Percentiles rank a stretch among this genome's conserved stretches.
phyloP scores from a whole-genome alignment of 2,113 vertebrate genomes.

The Psammodynastes pulverulentus region DNA sequence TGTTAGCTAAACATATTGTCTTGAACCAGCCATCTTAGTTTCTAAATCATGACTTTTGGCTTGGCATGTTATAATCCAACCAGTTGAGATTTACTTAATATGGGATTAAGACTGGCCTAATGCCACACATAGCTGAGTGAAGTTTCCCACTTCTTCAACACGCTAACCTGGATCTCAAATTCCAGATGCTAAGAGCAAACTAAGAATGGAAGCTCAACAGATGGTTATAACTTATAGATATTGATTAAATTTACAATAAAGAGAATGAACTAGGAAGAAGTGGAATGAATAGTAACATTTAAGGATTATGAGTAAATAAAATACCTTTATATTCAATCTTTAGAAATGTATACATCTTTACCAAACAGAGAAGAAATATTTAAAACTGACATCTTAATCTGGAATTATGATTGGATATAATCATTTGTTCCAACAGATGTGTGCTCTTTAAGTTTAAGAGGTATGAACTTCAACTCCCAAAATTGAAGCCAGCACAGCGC shows the following conservation, averaged over 20 bases:
- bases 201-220: not conserved
- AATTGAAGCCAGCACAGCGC: too few relatives aligned
- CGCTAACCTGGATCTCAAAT: not conserved
- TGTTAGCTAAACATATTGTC: not conserved
- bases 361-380: not conserved
- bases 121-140: not conserved
- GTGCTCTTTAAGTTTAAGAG: not conserved
- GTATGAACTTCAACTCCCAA: not conserved
- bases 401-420: not conserved
- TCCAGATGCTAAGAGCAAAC: not conserved
- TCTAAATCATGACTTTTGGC: not conserved
- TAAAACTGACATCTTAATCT: not conserved
- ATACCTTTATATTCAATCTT: not conserved
- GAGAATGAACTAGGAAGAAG: not conserved
- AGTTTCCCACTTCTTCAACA: not conserved
- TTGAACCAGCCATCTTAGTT: not conserved
- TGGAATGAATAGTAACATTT: not conserved
- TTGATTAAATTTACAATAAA: not conserved
- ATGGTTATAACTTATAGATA: not conserved
- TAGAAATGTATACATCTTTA: not conserved
- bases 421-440: not conserved
- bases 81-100: not conserved
- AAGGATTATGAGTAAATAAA: not conserved
- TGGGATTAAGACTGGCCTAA: not conserved
- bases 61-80: not conserved